These are phyloP conservation scores for Melospiza georgiana DNA, from an alignment of 2,113 vertebrate species.

Conservation along the genomic window DNA sequence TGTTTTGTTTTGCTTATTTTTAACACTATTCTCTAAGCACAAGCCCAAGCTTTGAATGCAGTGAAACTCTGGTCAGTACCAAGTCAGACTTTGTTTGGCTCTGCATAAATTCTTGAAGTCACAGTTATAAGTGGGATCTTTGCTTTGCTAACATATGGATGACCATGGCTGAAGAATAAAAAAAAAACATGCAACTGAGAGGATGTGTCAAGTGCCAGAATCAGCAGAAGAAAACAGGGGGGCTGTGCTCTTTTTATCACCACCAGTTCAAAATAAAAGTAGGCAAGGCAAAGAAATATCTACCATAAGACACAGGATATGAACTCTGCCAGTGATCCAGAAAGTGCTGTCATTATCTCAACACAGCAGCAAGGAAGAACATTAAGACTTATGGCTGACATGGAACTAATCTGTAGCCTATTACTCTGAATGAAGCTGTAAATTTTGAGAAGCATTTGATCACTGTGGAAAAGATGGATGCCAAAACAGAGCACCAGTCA, in stretches of 20 bases:
- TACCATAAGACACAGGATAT: not conserved
- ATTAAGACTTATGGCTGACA: not conserved
- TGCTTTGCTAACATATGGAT: not conserved
- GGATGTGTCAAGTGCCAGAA: not conserved
- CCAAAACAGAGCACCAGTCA: not conserved
- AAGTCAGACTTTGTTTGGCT: not conserved
- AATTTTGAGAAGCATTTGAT: conserved; percentile 10
- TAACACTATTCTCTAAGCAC: not conserved
- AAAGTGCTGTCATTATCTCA: not conserved
- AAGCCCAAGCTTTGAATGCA: not conserved
- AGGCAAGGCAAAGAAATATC: not conserved
- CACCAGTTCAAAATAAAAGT: not conserved
- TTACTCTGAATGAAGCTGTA: not conserved
- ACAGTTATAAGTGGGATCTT: not conserved
- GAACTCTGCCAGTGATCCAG: conserved; percentile 15
- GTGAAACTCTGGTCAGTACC: not conserved
- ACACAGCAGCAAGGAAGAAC: not conserved
- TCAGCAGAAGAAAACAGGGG: not conserved
- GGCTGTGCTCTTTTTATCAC: not conserved
- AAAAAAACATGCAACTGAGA: not conserved
- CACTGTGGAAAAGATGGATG: not conserved
- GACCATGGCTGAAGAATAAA: not conserved
- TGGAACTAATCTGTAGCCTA: conserved; percentile 1
- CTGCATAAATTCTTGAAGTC: not conserved
- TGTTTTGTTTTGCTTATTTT: conserved; percentile 1